These are phyloP conservation scores for Elanus axillaris DNA, from an alignment of 2,113 vertebrate genomes.

Conservation along the genomic window DNA sequence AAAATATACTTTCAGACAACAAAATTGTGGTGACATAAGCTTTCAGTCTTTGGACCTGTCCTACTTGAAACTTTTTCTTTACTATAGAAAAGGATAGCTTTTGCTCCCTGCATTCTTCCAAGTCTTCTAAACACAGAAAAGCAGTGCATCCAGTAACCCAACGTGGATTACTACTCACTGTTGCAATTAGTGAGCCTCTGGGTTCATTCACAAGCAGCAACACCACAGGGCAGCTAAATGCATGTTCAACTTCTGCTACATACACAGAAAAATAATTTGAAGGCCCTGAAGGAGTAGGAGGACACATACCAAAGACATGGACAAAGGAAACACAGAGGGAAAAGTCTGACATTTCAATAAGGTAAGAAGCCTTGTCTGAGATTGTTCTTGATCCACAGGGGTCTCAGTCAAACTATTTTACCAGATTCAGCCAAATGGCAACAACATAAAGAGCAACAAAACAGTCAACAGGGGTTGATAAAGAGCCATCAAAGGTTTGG, in stretches of 20 bases:
- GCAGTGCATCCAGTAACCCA: no score
- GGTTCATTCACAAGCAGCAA: neutral
- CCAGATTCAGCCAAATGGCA: neutral
- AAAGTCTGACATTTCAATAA: neutral
- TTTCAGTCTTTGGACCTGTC: neutral
- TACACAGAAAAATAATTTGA: no score
- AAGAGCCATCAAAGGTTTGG: neutral
- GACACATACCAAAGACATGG: neutral
- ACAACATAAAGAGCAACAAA: neutral
- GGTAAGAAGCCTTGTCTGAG: neutral
- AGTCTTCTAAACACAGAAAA: neutral
- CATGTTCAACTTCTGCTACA: neutral
- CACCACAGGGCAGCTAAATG: neutral
- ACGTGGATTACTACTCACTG: rapidly evolving
- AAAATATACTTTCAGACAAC: neutral
- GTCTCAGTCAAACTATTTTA: neutral
- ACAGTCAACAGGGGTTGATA: neutral
- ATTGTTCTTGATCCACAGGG: neutral
- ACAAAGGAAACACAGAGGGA: neutral
- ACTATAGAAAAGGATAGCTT: neutral
- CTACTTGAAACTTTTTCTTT: neutral
- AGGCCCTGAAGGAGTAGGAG: neutral
- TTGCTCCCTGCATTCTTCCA: neutral
- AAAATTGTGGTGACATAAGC: neutral
- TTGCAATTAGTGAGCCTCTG: neutral